phyloP scores from a whole-genome alignment of 1,140 invertebrate genomes.

The Stegodyphus mimosarum region DNA sequence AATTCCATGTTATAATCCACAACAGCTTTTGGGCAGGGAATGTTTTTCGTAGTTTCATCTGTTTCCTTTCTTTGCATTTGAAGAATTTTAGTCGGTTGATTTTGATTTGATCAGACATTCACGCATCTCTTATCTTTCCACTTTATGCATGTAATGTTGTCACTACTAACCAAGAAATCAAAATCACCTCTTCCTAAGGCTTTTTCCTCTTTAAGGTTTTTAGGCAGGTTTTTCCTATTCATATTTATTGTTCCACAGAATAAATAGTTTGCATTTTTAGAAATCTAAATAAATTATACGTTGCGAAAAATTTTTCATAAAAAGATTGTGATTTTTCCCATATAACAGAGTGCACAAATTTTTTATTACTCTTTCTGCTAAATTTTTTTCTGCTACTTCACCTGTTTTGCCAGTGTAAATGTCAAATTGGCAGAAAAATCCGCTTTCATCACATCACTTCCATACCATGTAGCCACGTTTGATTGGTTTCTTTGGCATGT shows the following conservation, averaged over 20 bases:
- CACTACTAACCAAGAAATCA: neutral
- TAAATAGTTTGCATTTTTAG: neutral
- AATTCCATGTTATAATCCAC: slow-evolving; percentile 11
- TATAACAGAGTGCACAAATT: neutral
- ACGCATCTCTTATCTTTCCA: slow-evolving; percentile 52
- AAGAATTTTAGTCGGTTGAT: neutral
- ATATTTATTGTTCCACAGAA: neutral
- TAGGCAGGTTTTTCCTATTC: no score
- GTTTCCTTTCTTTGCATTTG: slow-evolving; percentile 31
- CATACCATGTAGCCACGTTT: slow-evolving; percentile 7
- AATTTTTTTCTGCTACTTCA: slow-evolving; percentile 12
- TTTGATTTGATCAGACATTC: slow-evolving; percentile 55
- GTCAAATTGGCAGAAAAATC: slow-evolving; percentile 9
- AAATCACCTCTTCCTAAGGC: neutral
- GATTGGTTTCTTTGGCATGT: slow-evolving; percentile 31
- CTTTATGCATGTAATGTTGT: slow-evolving; percentile 12
- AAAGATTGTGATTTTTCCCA: slow-evolving; percentile 1
- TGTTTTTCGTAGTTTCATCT: slow-evolving; percentile 4
- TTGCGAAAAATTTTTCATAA: slow-evolving; percentile 1
- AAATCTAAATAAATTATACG: slow-evolving; percentile 7
- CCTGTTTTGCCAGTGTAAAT: neutral
- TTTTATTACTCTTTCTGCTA: slow-evolving; percentile 4
- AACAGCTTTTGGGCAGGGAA: slow-evolving; percentile 66
- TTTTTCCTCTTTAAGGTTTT: neutral
- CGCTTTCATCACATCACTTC: slow-evolving; percentile 10